These are phyloP conservation scores for Arvicola amphibius DNA, from an alignment of 2,797 vertebrate genomes.

Conservation along the genomic window DNA sequence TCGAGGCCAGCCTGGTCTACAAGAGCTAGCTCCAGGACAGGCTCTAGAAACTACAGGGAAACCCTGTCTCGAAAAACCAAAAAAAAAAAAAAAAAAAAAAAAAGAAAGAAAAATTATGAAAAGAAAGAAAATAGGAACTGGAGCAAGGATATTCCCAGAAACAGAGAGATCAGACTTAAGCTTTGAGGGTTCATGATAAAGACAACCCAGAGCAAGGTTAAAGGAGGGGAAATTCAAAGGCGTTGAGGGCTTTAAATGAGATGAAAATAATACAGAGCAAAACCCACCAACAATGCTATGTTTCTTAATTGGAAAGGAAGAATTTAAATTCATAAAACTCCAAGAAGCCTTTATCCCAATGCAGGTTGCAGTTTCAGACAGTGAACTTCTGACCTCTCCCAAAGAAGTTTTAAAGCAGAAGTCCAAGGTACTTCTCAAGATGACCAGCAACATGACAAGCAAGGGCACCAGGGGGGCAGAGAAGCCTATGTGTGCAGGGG, in stretches of 20 bases:
- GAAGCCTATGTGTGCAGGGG: rapidly evolving
- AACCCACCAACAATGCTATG: neutral
- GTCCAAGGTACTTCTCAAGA: neutral
- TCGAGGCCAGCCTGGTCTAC: no score
- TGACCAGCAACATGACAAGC: neutral
- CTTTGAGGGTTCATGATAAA: neutral
- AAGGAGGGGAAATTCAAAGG: neutral
- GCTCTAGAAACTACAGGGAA: no score
- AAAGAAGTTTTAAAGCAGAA: neutral
- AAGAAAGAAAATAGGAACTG: neutral
- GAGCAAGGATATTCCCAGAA: neutral
- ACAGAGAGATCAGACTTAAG: neutral
- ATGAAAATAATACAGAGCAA: neutral
- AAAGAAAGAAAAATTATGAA: no score
- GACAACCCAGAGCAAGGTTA: neutral
- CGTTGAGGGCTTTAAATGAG: neutral
- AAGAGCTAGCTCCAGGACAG: no score
- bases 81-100: no score
- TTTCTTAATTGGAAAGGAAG: constrained; percentile 1
- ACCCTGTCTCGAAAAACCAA: no score
- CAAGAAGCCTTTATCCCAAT: neutral
- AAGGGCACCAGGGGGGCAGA: no score
- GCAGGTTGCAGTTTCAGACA: neutral
- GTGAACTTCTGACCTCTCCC: neutral
- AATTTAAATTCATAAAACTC: constrained; percentile 14